A percentile compares a stretch with the other conserved stretches of the same genome.
Evolutionary conservation across 2,888 invertebrate species (phyloP).

Genomic region (Pristionchus exspectatus): DNA sequence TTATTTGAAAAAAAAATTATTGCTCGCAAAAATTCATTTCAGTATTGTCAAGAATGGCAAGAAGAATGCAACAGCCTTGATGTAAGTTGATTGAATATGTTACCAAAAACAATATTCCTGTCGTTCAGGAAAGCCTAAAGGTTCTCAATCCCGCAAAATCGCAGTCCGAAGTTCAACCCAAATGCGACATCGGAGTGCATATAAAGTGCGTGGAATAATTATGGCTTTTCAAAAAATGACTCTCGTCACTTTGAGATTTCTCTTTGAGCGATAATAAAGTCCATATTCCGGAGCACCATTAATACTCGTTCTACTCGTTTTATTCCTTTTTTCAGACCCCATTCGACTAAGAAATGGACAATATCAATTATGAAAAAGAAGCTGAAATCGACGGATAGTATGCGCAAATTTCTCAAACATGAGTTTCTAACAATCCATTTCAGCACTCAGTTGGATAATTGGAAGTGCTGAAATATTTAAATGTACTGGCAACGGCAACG

Average conservation of each 20-base stretch:
- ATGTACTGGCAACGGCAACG: no score
- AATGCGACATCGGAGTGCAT: not conserved
- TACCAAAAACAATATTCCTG: not conserved
- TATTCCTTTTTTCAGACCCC: not conserved
- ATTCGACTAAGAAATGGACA: not conserved
- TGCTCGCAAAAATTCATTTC: not conserved
- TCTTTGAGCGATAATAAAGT: no score
- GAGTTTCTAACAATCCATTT: not conserved
- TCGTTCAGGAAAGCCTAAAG: not conserved
- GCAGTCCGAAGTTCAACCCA: not conserved
- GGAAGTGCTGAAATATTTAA: no score
- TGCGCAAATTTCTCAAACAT: not conserved
- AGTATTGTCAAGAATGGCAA: not conserved
- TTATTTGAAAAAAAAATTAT: not conserved
- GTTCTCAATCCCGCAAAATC: not conserved
- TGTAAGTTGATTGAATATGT: not conserved
- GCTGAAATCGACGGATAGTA: not conserved
- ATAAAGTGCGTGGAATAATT: not conserved
- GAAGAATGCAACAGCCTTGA: not conserved
- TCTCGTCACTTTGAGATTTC: no score
- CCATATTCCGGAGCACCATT: not conserved
- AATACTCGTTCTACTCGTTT: not conserved
- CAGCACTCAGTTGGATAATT: not conserved
- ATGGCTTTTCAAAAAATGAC: no score
- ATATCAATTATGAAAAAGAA: not conserved